Base-by-base conservation (phyloP, 2,888 invertebrate species). In the Scrobipalpa atriplicella region DNA sequence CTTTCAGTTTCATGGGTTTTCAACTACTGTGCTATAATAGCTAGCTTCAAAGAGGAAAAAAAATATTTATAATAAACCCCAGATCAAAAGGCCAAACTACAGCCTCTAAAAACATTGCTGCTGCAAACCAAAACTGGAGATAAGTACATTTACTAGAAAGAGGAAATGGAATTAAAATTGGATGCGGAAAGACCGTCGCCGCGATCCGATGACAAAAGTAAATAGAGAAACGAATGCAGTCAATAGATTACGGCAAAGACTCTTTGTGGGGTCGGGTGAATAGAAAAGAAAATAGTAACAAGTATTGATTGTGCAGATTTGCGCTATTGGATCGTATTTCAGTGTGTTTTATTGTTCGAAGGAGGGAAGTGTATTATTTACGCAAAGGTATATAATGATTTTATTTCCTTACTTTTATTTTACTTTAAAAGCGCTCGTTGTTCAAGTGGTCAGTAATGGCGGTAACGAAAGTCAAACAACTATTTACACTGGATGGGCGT, bases 241-340 rank as follows among this genome's bases (percentile, higher is more conserved):
- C 47, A 47, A 47, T 47, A 47, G 47, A 47, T 47, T 47, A 47
- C 47, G 47, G 47, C 47, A 16, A 47, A 47, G 47, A n/a, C 47
- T 3, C 47, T n/a, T 47, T 47, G 47, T 16, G 47, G 47, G n/a
- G 47, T 47, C 47, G 47, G 47, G n/a, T n/a, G 47, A 47, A 47
- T 47, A 16, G 47, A 47, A 47, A 47, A 47, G 47, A 47, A 47
- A 47, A 47, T 16, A 47, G 47, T 16, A 47, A 47, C 47, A n/a
- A 47, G 47, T 47, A 47, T 47, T 47, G 47, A 47, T 47, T 47
- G n/a, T 29, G 29, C 29, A 29, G 29, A 29, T 29, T 29, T 29
- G 29, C 5, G 47, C 47, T 47, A 13, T 47, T 47, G 47, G n/a
- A 47, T 47, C n/a, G n/a, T n/a, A 7, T 16, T 47, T 47, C 47